Conservation (phyloP, 2,113 vertebrate species). For the Nycticorax nycticorax region DNA sequence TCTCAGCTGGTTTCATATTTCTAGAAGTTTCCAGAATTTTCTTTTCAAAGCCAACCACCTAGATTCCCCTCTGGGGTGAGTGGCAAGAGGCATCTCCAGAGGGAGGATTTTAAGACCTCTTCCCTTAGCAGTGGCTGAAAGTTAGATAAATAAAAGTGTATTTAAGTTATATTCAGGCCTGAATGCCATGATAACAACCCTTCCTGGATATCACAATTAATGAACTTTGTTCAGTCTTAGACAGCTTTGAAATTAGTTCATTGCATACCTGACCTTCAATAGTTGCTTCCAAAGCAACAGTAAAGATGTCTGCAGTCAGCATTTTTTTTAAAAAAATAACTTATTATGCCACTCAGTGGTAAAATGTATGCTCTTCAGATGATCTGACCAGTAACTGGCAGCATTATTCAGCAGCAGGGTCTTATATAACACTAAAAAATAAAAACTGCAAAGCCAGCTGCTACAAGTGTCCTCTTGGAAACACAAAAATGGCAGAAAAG, state of each 20-base stretch:
- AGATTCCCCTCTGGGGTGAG: neutral
- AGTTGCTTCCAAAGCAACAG: neutral
- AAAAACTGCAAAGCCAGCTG: constrained; percentile 9
- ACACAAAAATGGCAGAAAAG: neutral
- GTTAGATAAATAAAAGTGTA: neutral
- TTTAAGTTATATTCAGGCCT: neutral
- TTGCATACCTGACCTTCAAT: neutral
- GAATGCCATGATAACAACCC: neutral
- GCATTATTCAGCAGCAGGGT: neutral
- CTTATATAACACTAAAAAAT: neutral
- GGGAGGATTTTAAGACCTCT: neutral
- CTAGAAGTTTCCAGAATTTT: neutral
- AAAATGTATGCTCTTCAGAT: neutral
- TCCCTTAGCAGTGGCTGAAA: neutral
- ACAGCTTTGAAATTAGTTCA: neutral
- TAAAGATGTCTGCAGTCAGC: neutral
- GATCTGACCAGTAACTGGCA: neutral
- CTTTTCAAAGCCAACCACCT: neutral
- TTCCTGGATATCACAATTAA: neutral
- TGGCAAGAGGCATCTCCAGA: neutral
- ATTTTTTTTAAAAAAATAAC: neutral
- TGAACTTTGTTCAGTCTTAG: neutral
- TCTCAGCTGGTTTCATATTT: neutral
- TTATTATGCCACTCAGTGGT: neutral
- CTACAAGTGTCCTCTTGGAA: neutral